Evolutionary conservation across 2,113 vertebrate genomes (phyloP).

Genomic region (Salvator merianae): DNA sequence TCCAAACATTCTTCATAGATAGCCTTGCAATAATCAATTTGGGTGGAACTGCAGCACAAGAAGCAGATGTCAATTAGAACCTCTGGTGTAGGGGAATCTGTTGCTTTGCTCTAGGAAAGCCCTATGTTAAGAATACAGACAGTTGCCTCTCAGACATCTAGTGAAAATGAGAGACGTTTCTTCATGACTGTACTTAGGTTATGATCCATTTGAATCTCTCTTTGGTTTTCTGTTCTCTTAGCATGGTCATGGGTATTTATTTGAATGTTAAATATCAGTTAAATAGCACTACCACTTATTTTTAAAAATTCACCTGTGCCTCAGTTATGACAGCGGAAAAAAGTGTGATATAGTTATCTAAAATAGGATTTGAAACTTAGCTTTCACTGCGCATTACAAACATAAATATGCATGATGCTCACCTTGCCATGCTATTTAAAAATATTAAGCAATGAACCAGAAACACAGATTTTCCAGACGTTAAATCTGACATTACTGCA

Average conservation of each 20-base stretch:
- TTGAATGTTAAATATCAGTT: background rate
- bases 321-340: background rate
- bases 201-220: background rate
- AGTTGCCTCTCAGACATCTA: background rate
- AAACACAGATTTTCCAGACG: no score
- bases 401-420: no score
- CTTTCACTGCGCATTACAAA: no score
- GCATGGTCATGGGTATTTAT: background rate
- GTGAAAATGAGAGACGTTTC: background rate
- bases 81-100: background rate
- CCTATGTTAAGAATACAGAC: background rate
- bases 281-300: no score
- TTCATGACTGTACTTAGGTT: background rate
- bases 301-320: background rate
- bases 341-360: background rate
- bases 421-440: no score
- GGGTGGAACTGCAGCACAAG: background rate
- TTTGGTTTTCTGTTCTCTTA: background rate
- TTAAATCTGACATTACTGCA: background rate
- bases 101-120: background rate
- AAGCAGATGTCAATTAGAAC: background rate
- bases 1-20: no score
- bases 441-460: no score
- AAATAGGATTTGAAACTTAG: background rate
- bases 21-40: background rate